Evolutionary conservation across 2,797 vertebrate genomes (phyloP).

Genomic region (Diplodus puntazzo): DNA sequence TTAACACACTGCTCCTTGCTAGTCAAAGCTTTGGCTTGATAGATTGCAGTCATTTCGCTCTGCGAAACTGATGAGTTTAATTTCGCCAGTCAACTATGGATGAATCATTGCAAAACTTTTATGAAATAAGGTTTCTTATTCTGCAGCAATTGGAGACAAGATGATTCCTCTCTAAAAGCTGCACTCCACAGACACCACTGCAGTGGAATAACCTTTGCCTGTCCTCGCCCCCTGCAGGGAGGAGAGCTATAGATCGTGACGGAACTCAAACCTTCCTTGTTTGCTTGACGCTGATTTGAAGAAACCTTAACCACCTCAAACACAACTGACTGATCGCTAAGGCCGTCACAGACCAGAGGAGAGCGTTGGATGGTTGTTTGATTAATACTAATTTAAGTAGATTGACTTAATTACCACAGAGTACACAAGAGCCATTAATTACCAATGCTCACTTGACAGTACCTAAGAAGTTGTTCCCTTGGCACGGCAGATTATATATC

Average conservation of each 20-base stretch:
- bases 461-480: constrained; percentile 2
- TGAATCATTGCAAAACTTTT: constrained; percentile 5
- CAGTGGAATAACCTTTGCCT: constrained; percentile 30
- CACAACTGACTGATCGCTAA: constrained; percentile 38
- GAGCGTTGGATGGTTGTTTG: constrained; percentile 25
- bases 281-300: constrained; percentile 46
- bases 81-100: neutral
- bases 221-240: constrained; percentile 22
- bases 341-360: constrained; percentile 31
- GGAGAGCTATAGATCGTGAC: constrained; percentile 46
- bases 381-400: constrained; percentile 46
- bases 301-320: constrained; percentile 58
- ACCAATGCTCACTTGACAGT: neutral
- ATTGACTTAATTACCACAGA: constrained; percentile 27
- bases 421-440: constrained; percentile 26
- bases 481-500: neutral
- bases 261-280: constrained; percentile 56
- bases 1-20: constrained; percentile 16
- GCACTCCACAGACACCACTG: constrained; percentile 34
- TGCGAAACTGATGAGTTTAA: constrained; percentile 10
- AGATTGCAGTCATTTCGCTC: constrained; percentile 31
- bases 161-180: constrained; percentile 4
- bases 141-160: constrained; percentile 12
- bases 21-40: constrained; percentile 23
- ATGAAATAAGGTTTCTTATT: neutral